phyloP scores from a whole-genome alignment of 1,140 invertebrate genomes.

The Temnothorax curvispinosus region DNA sequence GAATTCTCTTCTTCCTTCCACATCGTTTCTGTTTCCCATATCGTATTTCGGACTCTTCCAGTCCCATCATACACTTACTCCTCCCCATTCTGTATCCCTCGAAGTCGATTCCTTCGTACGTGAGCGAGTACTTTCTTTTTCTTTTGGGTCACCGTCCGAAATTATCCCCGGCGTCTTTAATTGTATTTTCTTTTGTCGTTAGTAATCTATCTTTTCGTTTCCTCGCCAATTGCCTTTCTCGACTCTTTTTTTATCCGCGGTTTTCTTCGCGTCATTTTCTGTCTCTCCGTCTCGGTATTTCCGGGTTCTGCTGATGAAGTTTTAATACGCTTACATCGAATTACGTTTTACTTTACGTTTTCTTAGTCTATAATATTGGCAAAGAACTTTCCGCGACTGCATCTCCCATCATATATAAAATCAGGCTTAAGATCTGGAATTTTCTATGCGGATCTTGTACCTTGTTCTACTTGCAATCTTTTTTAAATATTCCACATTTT shows the following conservation, averaged over 20 bases:
- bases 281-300: not conserved
- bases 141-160: constrained; percentile 34
- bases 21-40: constrained; percentile 24
- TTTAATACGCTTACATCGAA: constrained; percentile 32
- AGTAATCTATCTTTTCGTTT: constrained; percentile 59
- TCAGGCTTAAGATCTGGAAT: not conserved
- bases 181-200: constrained; percentile 58
- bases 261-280: not conserved
- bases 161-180: constrained; percentile 56
- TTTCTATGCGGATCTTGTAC: not conserved
- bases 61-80: not conserved
- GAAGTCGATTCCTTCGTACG: constrained; percentile 30
- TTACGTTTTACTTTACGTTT: not conserved
- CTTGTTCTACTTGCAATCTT: not conserved
- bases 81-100: constrained; percentile 34
- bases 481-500: not conserved
- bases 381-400: not conserved
- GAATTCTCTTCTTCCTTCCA: constrained; percentile 2
- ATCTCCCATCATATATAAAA: not conserved
- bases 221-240: constrained; percentile 7
- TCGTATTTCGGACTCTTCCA: constrained; percentile 26
- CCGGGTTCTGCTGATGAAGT: constrained; percentile 1
- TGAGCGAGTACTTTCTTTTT: constrained; percentile 27
- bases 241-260: not conserved
- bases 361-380: not conserved